Conservation (phyloP, 2,113 vertebrate species). For the Panurus biarmicus region DNA sequence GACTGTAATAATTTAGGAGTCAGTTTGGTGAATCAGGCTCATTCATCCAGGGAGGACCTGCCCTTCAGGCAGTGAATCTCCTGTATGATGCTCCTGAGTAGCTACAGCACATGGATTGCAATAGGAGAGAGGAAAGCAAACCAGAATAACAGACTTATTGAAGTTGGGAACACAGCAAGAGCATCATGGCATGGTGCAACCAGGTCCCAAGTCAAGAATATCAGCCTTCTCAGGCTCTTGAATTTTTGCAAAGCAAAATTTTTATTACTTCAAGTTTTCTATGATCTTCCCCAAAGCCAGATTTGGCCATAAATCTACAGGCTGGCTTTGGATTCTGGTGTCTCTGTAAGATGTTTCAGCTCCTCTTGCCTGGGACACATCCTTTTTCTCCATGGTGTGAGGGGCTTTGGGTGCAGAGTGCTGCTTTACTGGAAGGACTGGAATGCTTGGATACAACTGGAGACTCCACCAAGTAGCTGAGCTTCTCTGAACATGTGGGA, state of each 20-base stretch:
- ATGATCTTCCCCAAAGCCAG: not conserved
- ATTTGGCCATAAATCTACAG: not conserved
- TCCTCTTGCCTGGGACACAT: not conserved
- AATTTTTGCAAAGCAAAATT: not conserved
- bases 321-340: not conserved
- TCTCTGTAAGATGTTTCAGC: fast-evolving
- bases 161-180: not conserved
- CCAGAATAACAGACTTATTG: not conserved
- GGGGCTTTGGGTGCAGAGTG: not conserved
- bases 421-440: not conserved
- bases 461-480: not conserved
- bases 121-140: not conserved
- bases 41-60: not conserved
- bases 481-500: not conserved
- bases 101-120: not conserved
- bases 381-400: not conserved
- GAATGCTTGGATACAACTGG: not conserved
- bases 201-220: not conserved
- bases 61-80: not conserved
- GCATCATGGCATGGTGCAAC: not conserved
- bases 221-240: not conserved
- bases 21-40: not conserved
- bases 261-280: not conserved
- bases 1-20: not conserved
- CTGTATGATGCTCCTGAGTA: not conserved